These are phyloP conservation scores for Henricia sp. DNA, from an alignment of 53 echinoderm and acorn worm species.

Conservation along the genomic window DNA sequence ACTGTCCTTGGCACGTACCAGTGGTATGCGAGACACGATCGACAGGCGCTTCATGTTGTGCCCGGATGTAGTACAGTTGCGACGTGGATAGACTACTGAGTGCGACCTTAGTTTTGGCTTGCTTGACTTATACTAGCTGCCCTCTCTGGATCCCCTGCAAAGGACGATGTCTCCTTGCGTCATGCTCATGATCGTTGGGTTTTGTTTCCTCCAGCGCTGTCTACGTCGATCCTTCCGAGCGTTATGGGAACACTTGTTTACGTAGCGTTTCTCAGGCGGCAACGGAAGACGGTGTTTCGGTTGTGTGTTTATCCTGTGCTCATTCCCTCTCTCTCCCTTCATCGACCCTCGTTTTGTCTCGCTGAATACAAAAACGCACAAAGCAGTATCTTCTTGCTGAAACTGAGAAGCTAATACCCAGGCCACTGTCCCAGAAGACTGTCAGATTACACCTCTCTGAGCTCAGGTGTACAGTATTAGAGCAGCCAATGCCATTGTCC, in stretches of 20 bases:
- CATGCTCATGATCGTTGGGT: slow-evolving; percentile 25
- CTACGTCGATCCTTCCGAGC: too few relatives aligned
- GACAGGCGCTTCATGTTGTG: too few relatives aligned
- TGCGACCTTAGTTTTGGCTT: too few relatives aligned
- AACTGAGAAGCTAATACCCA: slow-evolving; percentile 38
- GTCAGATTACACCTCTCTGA: too few relatives aligned
- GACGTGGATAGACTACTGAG: too few relatives aligned
- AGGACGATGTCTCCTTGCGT: slow-evolving; percentile 27
- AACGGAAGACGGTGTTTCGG: not conserved
- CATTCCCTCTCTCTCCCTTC: not conserved
- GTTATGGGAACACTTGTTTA: slow-evolving; percentile 38
- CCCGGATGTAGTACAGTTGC: too few relatives aligned
- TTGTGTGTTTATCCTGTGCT: not conserved
- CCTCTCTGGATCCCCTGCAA: too few relatives aligned
- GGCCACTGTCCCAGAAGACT: not conserved
- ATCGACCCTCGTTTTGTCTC: slow-evolving; percentile 28
- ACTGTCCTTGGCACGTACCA: too few relatives aligned
- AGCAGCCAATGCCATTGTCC: too few relatives aligned
- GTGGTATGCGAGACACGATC: too few relatives aligned
- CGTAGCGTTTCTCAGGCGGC: slow-evolving; percentile 1
- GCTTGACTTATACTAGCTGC: too few relatives aligned
- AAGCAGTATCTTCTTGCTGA: slow-evolving; percentile 18
- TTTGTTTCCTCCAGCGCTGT: slow-evolving; percentile 2
- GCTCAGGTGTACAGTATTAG: too few relatives aligned
- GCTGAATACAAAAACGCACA: slow-evolving; percentile 16